phyloP scores from a whole-genome alignment of 2,888 invertebrate species.

The Drosophila buzzatii region DNA sequence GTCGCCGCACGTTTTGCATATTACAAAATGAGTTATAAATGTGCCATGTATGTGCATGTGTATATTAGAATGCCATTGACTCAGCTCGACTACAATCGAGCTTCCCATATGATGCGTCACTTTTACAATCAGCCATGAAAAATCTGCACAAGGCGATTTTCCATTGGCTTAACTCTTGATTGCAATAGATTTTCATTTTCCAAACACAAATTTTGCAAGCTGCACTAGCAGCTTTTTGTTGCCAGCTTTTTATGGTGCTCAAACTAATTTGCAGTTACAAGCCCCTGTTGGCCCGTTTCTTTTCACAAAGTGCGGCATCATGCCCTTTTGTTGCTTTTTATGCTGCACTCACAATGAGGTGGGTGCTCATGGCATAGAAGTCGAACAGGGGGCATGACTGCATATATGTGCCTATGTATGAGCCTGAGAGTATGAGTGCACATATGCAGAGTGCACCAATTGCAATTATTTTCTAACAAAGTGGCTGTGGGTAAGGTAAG shows the following conservation, averaged over 20 bases:
- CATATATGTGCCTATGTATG: background rate
- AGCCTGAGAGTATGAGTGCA: conserved; percentile 27
- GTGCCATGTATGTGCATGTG: conserved; percentile 4
- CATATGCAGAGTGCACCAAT: conserved; percentile 29
- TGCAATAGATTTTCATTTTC: conserved; percentile 62
- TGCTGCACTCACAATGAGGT: conserved; percentile 20
- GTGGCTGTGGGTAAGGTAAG: conserved; percentile 14
- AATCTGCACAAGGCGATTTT: conserved; percentile 63
- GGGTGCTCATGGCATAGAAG: conserved; percentile 62
- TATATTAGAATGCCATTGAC: conserved; percentile 56
- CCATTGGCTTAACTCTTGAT: conserved; percentile 57
- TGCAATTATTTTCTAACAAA: conserved; percentile 56
- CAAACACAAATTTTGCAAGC: conserved; percentile 57
- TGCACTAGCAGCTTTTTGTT: conserved; percentile 44
- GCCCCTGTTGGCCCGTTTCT: conserved; percentile 56
- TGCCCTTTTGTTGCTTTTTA: conserved; percentile 76
- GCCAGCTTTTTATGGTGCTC: conserved; percentile 67
- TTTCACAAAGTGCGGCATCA: conserved; percentile 76
- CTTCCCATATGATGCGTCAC: conserved; percentile 75
- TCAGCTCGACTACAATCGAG: conserved; percentile 34
- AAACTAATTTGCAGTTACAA: conserved; percentile 79
- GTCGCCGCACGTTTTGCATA: conserved; percentile 69
- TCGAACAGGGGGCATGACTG: conserved; percentile 18
- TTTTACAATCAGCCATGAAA: conserved; percentile 71
- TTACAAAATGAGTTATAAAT: conserved; percentile 71